phyloP scores from a whole-genome alignment of 2,113 vertebrate species.

The Empidonax alnorum region DNA sequence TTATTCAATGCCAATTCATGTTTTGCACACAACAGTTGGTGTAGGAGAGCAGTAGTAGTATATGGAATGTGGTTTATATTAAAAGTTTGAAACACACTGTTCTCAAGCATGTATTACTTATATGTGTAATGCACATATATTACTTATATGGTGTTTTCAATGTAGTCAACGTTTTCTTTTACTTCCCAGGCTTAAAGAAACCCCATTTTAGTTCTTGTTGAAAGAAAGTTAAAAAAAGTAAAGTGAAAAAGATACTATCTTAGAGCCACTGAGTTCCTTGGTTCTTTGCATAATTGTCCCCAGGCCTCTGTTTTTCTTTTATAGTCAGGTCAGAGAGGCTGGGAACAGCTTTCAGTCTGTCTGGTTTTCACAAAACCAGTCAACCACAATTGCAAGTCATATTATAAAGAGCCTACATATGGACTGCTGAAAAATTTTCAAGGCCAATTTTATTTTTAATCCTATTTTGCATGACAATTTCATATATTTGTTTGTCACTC shows the following conservation, averaged over 20 bases:
- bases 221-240: neutral
- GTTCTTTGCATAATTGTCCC: neutral
- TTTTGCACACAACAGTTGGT: too few species aligned
- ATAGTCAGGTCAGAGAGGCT: neutral
- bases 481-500: neutral
- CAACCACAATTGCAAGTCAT: neutral
- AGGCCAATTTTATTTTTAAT: neutral
- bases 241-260: neutral
- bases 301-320: neutral
- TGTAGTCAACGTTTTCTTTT: neutral
- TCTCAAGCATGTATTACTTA: too few species aligned
- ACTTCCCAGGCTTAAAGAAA: neutral
- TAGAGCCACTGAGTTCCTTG: accelerated
- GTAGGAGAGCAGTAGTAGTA: too few species aligned
- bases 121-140: too few species aligned
- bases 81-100: too few species aligned
- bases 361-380: neutral
- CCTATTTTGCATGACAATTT: neutral
- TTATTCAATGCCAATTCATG: too few species aligned
- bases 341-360: neutral
- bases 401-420: neutral
- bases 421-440: neutral
- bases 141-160: neutral
- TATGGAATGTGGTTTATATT: too few species aligned
- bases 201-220: neutral